Evolutionary conservation across 2,888 invertebrate genomes (phyloP), one percentile per base, ranked within the genome.

Genomic region (Ctena decussata): DNA sequence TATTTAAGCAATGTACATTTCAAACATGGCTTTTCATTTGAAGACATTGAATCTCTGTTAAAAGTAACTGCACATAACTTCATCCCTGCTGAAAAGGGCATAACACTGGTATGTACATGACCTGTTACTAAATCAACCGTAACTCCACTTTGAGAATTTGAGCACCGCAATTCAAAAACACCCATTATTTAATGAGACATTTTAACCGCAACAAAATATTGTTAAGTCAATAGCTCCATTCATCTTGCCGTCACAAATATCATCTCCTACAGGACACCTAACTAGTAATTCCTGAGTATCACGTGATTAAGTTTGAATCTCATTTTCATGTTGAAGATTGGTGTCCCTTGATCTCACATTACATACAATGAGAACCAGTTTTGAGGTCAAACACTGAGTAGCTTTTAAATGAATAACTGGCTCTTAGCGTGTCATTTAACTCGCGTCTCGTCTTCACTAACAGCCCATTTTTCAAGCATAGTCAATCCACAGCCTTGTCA

Each of bases 351-450:
- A 21, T 65, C 65, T 65, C 35, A 35, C 12, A 21, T 65, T 65
- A 35, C 65, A 65, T 65, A 35, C 65, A 35, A 65, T 65, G 35
- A 11, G 35, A 65, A 21, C 21, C 21, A 35, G 35, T 35, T 65
- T 35, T n/a, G 44, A 72, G 72, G 72, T 72, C 44, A 72, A 41
- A 41, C 41, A 44, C 12, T n/a, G 72, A 72, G 72, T 24, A 12
- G 24, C 27, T 49, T 41, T 77, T 73, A 60, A 73, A 72, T 60
- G 39, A 69, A 39, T 77, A 53, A 82, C 57, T 65, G 71, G 73
- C 72, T 76, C 79, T 41, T 79, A 39, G 76, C 70, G 71, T 76
- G 79, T 71, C 57, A 76, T 53, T 72, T 74, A 71, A 80, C 83
- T 84, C 83, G 24, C 12, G 65, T 37, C 73, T 37, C 39, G 11